These are phyloP conservation scores for Cepaea nemoralis DNA, from an alignment of 1,140 invertebrate genomes.

Conservation along the genomic window DNA sequence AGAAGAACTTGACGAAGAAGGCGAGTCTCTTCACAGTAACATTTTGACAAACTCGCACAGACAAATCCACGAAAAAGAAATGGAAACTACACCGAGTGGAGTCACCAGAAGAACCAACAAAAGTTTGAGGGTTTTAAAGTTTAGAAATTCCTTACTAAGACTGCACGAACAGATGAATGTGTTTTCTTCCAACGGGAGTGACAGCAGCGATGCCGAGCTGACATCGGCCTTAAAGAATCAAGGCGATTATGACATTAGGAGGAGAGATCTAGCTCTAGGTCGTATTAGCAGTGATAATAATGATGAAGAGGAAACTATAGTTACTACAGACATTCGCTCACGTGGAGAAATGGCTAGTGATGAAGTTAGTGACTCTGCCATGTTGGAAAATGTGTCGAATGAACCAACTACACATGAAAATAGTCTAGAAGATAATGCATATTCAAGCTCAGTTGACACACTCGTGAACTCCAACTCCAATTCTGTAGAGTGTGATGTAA, in stretches of 20 bases:
- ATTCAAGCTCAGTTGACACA: not conserved
- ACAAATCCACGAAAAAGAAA: not conserved
- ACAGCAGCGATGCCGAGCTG: constrained; percentile 8
- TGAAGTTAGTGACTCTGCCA: too few relatives aligned
- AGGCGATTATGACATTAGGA: constrained; percentile 22
- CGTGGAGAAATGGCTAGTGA: not conserved
- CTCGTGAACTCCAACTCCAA: too few relatives aligned
- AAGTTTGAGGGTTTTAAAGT: not conserved
- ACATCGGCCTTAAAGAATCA: not conserved
- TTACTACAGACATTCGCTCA: not conserved
- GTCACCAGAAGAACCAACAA: not conserved
- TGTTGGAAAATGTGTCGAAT: too few relatives aligned
- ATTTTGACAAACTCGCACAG: not conserved
- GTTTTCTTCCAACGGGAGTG: not conserved
- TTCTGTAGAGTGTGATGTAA: too few relatives aligned
- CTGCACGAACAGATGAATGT: constrained; percentile 24
- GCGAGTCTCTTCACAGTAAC: too few relatives aligned
- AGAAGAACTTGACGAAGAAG: not conserved
- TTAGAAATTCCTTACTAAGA: constrained; percentile 5
- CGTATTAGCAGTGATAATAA: not conserved
- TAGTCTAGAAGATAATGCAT: not conserved
- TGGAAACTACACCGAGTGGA: not conserved
- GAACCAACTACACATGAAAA: too few relatives aligned
- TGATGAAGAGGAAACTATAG: not conserved
- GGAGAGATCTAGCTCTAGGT: constrained; percentile 20